Conservation (phyloP, 2,797 vertebrate species). For the Mastacembelus armatus region DNA sequence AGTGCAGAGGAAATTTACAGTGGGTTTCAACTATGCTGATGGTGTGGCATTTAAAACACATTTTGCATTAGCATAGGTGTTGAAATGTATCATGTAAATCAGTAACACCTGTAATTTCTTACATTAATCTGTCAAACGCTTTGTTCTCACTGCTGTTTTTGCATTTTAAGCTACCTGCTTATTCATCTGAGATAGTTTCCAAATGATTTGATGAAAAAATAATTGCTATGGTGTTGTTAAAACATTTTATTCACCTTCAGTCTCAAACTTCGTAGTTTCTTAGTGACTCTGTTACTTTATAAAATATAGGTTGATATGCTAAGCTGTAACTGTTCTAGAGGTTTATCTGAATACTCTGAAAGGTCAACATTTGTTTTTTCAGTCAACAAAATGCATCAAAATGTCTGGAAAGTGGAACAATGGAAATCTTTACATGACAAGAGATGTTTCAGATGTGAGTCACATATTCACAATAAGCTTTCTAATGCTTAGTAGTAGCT, state of each 20-base stretch:
- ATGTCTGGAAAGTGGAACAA: not conserved
- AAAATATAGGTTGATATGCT: not conserved
- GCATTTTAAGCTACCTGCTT: not conserved
- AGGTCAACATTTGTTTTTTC: not conserved
- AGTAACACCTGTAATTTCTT: not conserved
- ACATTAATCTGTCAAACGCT: not conserved
- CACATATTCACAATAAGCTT: not conserved
- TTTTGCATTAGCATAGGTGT: slow-evolving; percentile 19
- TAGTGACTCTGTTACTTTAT: not conserved
- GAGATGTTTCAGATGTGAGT: slow-evolving; percentile 10
- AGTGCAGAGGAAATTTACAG: slow-evolving; percentile 13
- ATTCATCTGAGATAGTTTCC: not conserved
- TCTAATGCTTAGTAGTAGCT: not conserved
- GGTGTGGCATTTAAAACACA: not conserved
- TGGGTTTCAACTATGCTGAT: slow-evolving; percentile 31
- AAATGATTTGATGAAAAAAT: not conserved
- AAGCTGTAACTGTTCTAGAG: not conserved
- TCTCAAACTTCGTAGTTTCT: not conserved
- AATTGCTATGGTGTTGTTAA: not conserved
- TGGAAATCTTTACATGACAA: slow-evolving; percentile 1
- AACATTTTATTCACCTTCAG: not conserved
- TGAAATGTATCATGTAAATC: not conserved
- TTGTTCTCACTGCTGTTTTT: not conserved
- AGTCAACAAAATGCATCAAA: not conserved
- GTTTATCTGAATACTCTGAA: not conserved